Evolutionary conservation across 35 echinoderm and acorn worm genomes (phyloP).

Genomic region (Strongylocentrotus purpuratus): DNA sequence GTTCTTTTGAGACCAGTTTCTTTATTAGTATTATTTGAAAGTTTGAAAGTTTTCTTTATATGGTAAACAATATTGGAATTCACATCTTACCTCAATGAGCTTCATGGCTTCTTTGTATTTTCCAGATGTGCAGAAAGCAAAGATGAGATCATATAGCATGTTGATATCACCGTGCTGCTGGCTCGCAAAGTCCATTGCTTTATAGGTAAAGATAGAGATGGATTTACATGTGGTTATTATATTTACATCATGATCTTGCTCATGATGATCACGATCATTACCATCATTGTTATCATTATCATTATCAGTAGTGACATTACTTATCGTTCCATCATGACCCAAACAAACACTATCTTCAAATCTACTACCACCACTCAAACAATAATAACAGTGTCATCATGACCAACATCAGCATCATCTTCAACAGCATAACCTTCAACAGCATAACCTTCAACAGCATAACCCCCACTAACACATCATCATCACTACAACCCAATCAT

Average conservation of each 20-base stretch:
- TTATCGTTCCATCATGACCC: background rate
- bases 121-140: conserved; percentile 82
- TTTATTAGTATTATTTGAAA: no score
- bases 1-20: no score
- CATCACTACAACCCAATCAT: no score
- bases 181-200: conserved; percentile 91
- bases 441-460: background rate
- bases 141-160: conserved; percentile 92
- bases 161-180: conserved; percentile 85
- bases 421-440: background rate
- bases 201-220: background rate
- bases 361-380: background rate
- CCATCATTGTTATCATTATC: no score
- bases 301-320: background rate
- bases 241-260: no score
- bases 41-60: no score
- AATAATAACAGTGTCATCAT: background rate
- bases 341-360: background rate
- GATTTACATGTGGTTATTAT: no score
- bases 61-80: background rate
- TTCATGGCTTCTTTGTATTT: conserved; percentile 81
- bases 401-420: background rate
- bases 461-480: background rate
- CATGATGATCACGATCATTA: no score
- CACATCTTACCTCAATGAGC: conserved; percentile 76